Conservation (phyloP, 1,140 invertebrate genomes). For the Sarcophaga peregrina region DNA sequence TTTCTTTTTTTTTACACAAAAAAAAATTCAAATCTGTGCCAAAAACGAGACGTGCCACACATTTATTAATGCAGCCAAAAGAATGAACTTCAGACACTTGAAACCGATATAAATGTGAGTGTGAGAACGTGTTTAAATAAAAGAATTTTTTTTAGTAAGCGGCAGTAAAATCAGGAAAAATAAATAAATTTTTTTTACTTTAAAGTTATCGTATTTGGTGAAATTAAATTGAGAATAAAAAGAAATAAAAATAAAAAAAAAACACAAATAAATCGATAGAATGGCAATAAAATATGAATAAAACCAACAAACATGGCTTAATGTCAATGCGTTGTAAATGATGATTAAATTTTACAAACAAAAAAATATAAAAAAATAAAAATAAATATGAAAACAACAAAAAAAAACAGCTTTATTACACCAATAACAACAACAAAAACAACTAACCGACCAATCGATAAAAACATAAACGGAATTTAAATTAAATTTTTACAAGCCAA, state of each 20-base stretch:
- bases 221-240: no score
- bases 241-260: no score
- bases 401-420: constrained; percentile 11
- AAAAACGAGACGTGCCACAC: not conserved
- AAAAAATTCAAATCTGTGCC: no score
- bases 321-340: not conserved
- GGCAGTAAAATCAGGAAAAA: no score
- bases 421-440: not conserved
- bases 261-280: not conserved
- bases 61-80: not conserved
- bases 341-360: not conserved
- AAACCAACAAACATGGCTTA: not conserved
- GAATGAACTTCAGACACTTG: not conserved
- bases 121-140: no score
- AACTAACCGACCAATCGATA: not conserved
- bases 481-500: not conserved
- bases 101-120: no score
- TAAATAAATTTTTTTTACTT: no score
- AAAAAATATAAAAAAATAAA: not conserved
- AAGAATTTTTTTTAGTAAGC: no score
- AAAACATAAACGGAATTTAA: not conserved
- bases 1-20: no score
- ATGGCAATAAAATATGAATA: not conserved
- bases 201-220: no score
- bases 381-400: not conserved